Percentiles rank a stretch among this genome's conserved stretches.
phyloP scores from a whole-genome alignment of 2,888 invertebrate species.

The Galeruca laticollis region DNA sequence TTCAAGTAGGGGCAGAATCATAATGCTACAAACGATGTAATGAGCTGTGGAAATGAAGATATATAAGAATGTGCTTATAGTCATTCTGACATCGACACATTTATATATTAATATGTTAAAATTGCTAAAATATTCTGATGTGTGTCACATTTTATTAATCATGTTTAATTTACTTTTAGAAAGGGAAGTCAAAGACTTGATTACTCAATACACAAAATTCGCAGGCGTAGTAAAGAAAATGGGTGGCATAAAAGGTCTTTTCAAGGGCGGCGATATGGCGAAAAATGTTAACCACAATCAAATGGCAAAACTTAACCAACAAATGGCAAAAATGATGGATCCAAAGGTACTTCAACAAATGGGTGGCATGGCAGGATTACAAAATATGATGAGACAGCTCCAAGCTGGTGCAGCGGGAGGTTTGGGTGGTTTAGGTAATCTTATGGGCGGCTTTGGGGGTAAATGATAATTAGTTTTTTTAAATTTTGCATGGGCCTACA shows the following conservation, averaged over 20 bases:
- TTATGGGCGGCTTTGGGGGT: slow-evolving; percentile 73
- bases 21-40: too few species aligned
- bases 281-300: slow-evolving; percentile 99
- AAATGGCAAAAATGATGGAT: slow-evolving; percentile 99
- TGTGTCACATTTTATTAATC: background rate
- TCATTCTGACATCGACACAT: too few species aligned
- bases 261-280: slow-evolving; percentile 98
- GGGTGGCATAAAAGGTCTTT: slow-evolving; percentile 99
- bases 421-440: slow-evolving; percentile 68
- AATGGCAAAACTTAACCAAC: slow-evolving; percentile 98
- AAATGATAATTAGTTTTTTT: slow-evolving; percentile 57
- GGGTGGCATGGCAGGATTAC: slow-evolving; percentile 97
- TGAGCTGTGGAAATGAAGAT: too few species aligned
- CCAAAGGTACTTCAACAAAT: slow-evolving; percentile 96
- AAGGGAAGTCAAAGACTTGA: slow-evolving; percentile 95
- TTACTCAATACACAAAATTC: slow-evolving; percentile 98
- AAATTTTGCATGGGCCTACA: slow-evolving; percentile 3
- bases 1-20: too few species aligned
- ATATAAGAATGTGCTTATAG: too few species aligned
- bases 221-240: slow-evolving; percentile 99
- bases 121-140: background rate
- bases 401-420: slow-evolving; percentile 75
- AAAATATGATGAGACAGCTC: slow-evolving; percentile 97
- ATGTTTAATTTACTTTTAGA: slow-evolving; percentile 65
- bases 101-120: too few species aligned